Evolutionary conservation across 2,888 invertebrate genomes (phyloP).

Genomic region (Blomia tropicalis): DNA sequence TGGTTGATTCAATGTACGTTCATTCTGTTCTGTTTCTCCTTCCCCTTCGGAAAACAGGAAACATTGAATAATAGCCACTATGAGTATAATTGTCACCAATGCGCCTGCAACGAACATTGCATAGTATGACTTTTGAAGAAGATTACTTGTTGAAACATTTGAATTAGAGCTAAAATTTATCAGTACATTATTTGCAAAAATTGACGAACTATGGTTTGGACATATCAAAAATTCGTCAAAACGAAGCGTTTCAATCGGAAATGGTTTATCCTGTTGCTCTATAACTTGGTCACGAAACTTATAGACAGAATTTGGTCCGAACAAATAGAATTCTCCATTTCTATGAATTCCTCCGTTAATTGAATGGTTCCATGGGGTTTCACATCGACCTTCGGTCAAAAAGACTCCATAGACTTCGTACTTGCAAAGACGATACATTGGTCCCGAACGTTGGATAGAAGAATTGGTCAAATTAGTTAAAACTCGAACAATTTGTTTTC

Average conservation of each 20-base stretch:
- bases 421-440: neutral
- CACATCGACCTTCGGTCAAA: neutral
- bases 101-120: too few species aligned
- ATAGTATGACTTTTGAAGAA: too few species aligned
- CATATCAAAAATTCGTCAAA: neutral
- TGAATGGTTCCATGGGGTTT: neutral
- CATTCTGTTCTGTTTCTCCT: too few species aligned
- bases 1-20: too few species aligned
- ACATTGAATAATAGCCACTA: too few species aligned
- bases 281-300: neutral
- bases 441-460: neutral
- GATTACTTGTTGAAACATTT: too few species aligned
- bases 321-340: neutral
- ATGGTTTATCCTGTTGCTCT: neutral
- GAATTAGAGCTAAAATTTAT: too few species aligned
- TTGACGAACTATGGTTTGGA: neutral
- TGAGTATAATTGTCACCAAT: too few species aligned
- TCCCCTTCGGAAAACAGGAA: too few species aligned
- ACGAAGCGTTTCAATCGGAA: neutral
- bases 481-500: neutral
- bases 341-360: neutral
- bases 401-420: neutral
- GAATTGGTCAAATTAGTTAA: neutral
- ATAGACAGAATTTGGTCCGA: neutral
- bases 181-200: too few species aligned